Evolutionary conservation across 2,888 invertebrate genomes (phyloP).

Genomic region (Patella pellucida): DNA sequence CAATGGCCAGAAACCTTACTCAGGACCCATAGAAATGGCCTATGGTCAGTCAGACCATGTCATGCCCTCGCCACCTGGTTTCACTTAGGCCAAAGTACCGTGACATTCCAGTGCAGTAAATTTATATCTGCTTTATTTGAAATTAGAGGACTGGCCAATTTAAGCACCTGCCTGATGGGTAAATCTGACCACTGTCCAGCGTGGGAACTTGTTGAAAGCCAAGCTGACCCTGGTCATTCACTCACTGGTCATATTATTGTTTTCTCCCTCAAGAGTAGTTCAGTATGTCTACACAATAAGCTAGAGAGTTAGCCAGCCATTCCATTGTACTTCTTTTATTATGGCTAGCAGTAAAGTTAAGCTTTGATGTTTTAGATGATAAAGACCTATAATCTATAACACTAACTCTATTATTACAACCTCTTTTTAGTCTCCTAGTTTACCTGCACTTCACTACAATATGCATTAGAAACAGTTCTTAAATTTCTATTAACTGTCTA

Average conservation of each 20-base stretch:
- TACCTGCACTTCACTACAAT: background rate
- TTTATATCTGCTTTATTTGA: conserved; percentile 12
- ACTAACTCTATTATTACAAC: conserved; percentile 5
- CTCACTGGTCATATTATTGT: conserved; percentile 8
- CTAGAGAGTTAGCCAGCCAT: conserved; percentile 3
- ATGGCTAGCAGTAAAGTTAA: conserved; percentile 5
- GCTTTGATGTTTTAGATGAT: conserved; percentile 10
- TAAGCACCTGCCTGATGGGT: conserved; percentile 11
- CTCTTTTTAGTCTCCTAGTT: background rate
- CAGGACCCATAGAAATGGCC: background rate
- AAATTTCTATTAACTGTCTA: conserved; percentile 1
- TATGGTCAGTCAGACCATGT: conserved; percentile 2
- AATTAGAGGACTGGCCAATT: conserved; percentile 10
- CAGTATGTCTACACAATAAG: conserved; percentile 6
- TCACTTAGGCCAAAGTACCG: conserved; percentile 10
- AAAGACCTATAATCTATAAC: conserved; percentile 5
- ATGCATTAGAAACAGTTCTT: background rate
- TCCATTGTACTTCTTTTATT: conserved; percentile 9
- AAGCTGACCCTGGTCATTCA: conserved; percentile 10
- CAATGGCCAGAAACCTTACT: conserved; percentile 22
- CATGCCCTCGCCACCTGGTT: conserved; percentile 10
- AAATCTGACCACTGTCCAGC: conserved; percentile 10
- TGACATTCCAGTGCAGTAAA: conserved; percentile 12
- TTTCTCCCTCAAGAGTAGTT: conserved; percentile 1
- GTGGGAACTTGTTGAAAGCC: conserved; percentile 11